Evolutionary conservation across 2,113 vertebrate species (phyloP).

Genomic region (Petromus typicus): DNA sequence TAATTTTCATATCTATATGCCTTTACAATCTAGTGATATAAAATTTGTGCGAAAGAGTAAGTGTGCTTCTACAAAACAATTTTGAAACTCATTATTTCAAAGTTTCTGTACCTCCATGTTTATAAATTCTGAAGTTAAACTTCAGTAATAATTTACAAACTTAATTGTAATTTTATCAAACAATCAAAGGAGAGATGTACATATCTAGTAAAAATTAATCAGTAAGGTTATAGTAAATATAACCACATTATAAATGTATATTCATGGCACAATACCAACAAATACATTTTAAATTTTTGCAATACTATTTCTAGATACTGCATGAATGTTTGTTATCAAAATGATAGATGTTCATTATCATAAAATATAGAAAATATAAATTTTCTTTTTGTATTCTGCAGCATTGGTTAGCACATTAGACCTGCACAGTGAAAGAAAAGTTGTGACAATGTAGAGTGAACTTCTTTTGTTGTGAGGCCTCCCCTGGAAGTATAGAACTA

Average conservation of each 20-base stretch:
- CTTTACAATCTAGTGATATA: neutral
- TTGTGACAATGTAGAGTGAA: neutral
- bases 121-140: neutral
- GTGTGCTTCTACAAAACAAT: neutral
- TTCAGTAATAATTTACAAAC: neutral
- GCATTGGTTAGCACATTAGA: neutral
- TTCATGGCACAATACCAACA: neutral
- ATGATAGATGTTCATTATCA: neutral
- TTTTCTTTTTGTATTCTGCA: neutral
- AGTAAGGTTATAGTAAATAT: neutral
- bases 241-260: neutral
- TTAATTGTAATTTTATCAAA: neutral
- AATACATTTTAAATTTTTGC: neutral
- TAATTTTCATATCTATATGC: neutral
- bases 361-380: neutral
- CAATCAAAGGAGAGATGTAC: neutral
- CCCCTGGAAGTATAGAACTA: neutral
- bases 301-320: neutral
- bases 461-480: neutral
- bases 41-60: neutral
- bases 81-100: neutral
- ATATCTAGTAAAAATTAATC: neutral
- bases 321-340: neutral
- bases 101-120: neutral
- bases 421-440: neutral